Conservation (phyloP, 1,140 invertebrate genomes). For the Coptotermes formosanus region DNA sequence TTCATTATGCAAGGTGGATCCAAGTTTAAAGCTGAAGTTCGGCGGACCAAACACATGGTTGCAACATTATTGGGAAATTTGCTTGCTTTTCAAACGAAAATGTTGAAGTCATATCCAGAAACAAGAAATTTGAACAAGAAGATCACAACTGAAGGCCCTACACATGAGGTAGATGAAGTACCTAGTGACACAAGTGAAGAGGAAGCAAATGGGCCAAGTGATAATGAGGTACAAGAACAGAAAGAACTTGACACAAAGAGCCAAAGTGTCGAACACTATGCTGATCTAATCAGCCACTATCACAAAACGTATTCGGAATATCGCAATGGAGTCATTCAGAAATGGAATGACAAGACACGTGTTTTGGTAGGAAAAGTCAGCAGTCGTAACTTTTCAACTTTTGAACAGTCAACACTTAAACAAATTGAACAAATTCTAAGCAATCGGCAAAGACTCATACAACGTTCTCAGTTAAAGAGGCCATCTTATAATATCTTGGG, state of each 20-base stretch:
- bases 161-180: constrained; percentile 53
- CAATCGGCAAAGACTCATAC: constrained; percentile 74
- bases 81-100: constrained; percentile 54
- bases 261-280: constrained; percentile 56
- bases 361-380: constrained; percentile 59
- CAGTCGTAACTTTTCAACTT: constrained; percentile 61
- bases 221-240: background rate
- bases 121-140: constrained; percentile 52
- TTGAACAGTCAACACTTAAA: constrained; percentile 74
- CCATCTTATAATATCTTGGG: constrained; percentile 73
- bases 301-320: constrained; percentile 68
- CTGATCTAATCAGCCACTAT: constrained; percentile 57
- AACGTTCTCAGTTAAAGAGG: constrained; percentile 77
- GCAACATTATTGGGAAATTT: constrained; percentile 63
- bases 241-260: background rate
- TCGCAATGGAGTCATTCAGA: constrained; percentile 76
- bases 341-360: constrained; percentile 90
- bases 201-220: background rate
- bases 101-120: constrained; percentile 50
- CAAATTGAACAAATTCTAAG: constrained; percentile 84
- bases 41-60: constrained; percentile 55
- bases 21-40: constrained; percentile 54
- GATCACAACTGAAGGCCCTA: constrained; percentile 44
- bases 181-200: constrained; percentile 40
- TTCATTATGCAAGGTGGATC: constrained; percentile 49